Base-by-base conservation (phyloP, 2,888 invertebrate genomes). In the Hypomecis atomaria region DNA sequence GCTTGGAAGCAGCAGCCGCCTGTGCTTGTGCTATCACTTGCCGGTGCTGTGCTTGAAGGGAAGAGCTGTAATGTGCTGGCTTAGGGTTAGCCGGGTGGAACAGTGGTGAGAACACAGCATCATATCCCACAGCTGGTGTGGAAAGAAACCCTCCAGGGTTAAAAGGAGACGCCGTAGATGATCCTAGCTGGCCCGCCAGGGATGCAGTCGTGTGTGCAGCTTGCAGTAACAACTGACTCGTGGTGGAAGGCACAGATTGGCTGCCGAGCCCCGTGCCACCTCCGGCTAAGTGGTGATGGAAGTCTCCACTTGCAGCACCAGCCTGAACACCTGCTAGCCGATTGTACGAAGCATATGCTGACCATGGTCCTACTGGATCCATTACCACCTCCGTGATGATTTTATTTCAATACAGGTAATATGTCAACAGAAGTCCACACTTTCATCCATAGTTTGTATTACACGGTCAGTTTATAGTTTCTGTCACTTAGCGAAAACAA, bases 311-410 rank as follows among this genome's bases (percentile, higher is more conserved):
- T 82, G 95, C 93, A 86, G 95, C 92, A 85, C 95, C 94, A 78
- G 95, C 94, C 85, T 95, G 95, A 75, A 95, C 95, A 78, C 95
- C 94, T 75, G 96, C 94, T 88, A 97, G 93, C 81, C 97, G 96
- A 93, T 97, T 97, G 94, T 97, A 97, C 78, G 96, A 95, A 85
- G 95, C 94, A 90, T 96, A 96, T 86, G 95, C 95, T 86, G 95
- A 95, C 97, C 97, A 97, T 93, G 97, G 96, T 93, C 96, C 96
- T 89, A 96, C 96, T 87, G 97, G 97, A 95, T 97, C 97, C 97
- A 97, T 97, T 93, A 93, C 93, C 93, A 92, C 87, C 91, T 92
- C 85, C 88, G 91, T 90, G 86, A 82, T 89, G 83, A 86, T 80
- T 79, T 81, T 79, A 78, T 85, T 79, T 86, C 82, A 89, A 87